Percentiles rank a stretch among this genome's conserved stretches.
Conservation (phyloP, 2,113 vertebrate species). For the Cathartes aura region DNA sequence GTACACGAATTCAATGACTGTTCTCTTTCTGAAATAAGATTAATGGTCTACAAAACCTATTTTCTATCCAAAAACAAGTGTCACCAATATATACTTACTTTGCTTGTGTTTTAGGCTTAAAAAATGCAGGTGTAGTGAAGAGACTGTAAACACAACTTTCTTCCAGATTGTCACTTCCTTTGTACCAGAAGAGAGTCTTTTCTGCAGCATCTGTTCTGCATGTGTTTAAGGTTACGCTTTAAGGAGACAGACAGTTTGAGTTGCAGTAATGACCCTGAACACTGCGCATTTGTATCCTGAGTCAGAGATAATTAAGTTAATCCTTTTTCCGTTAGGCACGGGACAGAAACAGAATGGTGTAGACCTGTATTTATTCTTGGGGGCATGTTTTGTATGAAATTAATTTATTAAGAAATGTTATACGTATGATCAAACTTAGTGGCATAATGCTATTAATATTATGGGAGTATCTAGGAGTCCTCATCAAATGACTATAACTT, state of each 20-base stretch:
- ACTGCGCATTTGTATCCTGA: background rate
- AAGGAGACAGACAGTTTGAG: background rate
- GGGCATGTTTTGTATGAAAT: background rate
- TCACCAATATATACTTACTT: background rate
- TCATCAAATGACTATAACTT: background rate
- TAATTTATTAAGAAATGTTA: background rate
- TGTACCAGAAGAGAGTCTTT: background rate
- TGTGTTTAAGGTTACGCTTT: background rate
- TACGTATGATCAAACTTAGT: background rate
- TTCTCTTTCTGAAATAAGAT: background rate
- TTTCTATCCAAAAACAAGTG: background rate
- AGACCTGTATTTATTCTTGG: background rate
- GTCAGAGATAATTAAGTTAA: background rate
- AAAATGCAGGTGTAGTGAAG: background rate
- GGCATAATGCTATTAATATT: background rate
- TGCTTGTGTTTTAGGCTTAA: background rate
- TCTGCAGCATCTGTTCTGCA: background rate
- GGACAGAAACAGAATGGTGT: background rate
- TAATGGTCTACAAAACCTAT: background rate
- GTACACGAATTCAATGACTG: background rate
- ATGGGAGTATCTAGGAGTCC: background rate
- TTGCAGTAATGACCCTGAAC: background rate
- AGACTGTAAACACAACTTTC: background rate
- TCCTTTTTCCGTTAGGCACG: background rate
- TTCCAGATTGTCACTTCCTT: background rate